Conservation (phyloP, 2,888 invertebrate species). For the Lysandra coridon region DNA sequence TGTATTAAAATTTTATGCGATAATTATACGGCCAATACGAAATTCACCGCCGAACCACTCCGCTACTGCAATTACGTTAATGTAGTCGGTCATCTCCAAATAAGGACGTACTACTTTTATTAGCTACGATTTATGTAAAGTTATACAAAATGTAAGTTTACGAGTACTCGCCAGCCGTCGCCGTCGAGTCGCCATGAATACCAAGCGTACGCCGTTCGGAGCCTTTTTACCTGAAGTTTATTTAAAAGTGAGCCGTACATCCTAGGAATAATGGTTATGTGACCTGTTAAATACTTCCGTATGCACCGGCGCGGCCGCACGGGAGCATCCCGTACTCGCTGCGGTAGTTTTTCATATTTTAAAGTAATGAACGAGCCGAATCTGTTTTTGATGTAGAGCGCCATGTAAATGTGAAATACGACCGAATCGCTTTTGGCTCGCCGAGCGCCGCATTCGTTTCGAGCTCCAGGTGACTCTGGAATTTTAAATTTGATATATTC, state of each 20-base stretch:
- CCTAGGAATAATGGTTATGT: background rate
- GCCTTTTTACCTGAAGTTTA: background rate
- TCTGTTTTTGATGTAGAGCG: background rate
- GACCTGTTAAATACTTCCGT: too few relatives aligned
- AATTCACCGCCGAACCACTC: background rate
- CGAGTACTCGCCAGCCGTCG: background rate
- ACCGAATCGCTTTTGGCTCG: background rate
- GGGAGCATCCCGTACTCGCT: slow-evolving; percentile 13
- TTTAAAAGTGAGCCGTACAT: background rate
- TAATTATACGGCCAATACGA: slow-evolving; percentile 12
- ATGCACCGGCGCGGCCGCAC: background rate
- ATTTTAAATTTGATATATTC: slow-evolving; percentile 23
- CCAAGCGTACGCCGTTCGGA: background rate
- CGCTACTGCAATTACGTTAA: slow-evolving; percentile 6
- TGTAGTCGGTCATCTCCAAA: slow-evolving; percentile 1
- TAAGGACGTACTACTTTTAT: background rate
- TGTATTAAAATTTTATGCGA: slow-evolving; percentile 19
- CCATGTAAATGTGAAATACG: slow-evolving; percentile 3
- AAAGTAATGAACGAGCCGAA: background rate
- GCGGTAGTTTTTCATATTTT: slow-evolving; percentile 26
- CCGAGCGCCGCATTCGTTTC: background rate
- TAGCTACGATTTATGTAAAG: background rate
- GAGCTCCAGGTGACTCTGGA: slow-evolving; percentile 13
- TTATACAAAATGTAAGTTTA: slow-evolving; percentile 15
- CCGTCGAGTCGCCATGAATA: background rate